Evolutionary conservation across 2,888 invertebrate species (phyloP).

Genomic region (Philopedon plagiatum): DNA sequence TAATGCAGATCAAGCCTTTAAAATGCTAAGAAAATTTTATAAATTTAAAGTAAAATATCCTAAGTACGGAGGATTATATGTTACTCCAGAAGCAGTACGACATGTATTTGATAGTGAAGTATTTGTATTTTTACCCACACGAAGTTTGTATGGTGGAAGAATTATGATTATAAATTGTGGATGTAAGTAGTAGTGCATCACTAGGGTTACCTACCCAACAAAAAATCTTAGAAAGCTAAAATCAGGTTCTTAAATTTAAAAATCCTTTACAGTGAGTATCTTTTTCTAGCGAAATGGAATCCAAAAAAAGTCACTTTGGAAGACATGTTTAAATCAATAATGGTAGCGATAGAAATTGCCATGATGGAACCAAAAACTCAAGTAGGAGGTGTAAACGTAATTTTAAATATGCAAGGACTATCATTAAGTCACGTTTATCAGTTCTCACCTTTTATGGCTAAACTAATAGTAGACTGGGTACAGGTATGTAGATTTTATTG

Average conservation of each 20-base stretch:
- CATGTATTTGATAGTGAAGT: constrained; percentile 77
- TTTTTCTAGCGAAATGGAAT: constrained; percentile 76
- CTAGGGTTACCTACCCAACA: neutral
- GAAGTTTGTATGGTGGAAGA: constrained; percentile 79
- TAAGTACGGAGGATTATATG: constrained; percentile 75
- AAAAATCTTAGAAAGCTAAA: neutral
- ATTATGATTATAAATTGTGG: constrained; percentile 81
- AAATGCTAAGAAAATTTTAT: constrained; percentile 82
- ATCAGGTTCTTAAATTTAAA: constrained; percentile 1
- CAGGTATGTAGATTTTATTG: constrained; percentile 68
- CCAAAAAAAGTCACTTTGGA: constrained; percentile 72
- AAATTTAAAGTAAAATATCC: constrained; percentile 77
- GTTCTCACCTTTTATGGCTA: constrained; percentile 84
- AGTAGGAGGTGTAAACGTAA: constrained; percentile 80
- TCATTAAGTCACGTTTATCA: constrained; percentile 81
- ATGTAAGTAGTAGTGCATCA: constrained; percentile 70
- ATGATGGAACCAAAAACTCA: constrained; percentile 86
- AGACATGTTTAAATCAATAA: constrained; percentile 80
- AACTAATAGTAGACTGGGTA: constrained; percentile 80
- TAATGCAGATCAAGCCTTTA: constrained; percentile 85
- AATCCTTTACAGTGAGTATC: neutral
- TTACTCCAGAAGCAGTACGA: constrained; percentile 76
- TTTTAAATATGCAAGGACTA: constrained; percentile 84
- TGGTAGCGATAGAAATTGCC: constrained; percentile 80
- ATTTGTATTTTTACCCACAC: constrained; percentile 78